These are phyloP conservation scores for Aphaenogaster ashmeadi DNA, from an alignment of 1,140 invertebrate genomes.

Conservation along the genomic window DNA sequence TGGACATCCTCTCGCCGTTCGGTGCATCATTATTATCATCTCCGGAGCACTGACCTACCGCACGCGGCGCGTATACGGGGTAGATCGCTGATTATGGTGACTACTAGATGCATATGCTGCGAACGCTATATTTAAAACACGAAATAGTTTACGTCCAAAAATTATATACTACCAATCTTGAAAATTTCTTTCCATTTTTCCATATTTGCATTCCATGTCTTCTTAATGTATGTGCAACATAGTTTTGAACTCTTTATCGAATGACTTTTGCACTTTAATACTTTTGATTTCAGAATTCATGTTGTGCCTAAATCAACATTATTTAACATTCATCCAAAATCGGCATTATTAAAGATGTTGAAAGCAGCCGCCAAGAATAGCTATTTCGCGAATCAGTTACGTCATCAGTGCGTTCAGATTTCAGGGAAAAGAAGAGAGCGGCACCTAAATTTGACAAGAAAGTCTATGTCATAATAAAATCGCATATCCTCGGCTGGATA, in stretches of 20 bases:
- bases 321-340: neutral
- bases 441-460: conserved; percentile 4
- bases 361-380: neutral
- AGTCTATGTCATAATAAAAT: conserved; percentile 61
- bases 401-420: neutral
- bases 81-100: neutral
- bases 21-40: conserved; percentile 58
- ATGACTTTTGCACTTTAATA: neutral
- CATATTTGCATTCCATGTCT: neutral
- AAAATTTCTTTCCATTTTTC: neutral
- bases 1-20: conserved; percentile 56
- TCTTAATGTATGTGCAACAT: neutral
- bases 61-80: conserved; percentile 54
- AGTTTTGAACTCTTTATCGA: neutral
- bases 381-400: neutral
- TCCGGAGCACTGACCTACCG: conserved; percentile 80
- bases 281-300: neutral
- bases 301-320: neutral
- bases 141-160: neutral
- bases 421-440: neutral
- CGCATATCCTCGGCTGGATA: conserved; percentile 68
- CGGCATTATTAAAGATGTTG: neutral
- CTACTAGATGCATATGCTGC: neutral
- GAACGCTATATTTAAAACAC: neutral
- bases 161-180: neutral